phyloP scores from a whole-genome alignment of 2,888 invertebrate genomes.

The Orthonychiurus folsomi region DNA sequence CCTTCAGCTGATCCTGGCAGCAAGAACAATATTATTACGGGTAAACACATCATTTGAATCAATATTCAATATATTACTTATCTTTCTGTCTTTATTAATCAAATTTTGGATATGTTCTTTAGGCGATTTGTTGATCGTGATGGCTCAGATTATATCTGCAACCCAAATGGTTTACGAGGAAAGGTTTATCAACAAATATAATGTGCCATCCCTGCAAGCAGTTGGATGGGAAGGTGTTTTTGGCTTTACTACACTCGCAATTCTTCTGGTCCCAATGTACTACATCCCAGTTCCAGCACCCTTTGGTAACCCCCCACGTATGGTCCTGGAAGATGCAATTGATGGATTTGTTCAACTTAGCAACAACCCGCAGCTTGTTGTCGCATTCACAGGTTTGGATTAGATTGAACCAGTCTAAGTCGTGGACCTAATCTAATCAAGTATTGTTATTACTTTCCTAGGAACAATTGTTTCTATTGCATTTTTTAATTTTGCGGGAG shows the following conservation, averaged over 20 bases:
- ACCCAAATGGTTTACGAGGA: conserved; percentile 93
- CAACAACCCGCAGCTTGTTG: conserved; percentile 54
- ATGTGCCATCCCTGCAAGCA: conserved; percentile 77
- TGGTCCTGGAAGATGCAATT: conserved; percentile 70
- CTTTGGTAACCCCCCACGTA: conserved; percentile 63
- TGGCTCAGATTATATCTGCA: conserved; percentile 67
- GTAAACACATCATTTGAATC: conserved; percentile 14
- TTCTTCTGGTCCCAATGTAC: conserved; percentile 68
- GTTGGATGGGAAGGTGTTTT: conserved; percentile 87
- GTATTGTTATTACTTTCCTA: conserved; percentile 40
- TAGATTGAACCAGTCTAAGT: not conserved
- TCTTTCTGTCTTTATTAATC: not conserved
- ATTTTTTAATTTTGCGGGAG: conserved; percentile 85
- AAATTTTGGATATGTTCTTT: conserved; percentile 25
- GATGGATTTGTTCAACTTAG: conserved; percentile 78
- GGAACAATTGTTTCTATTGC: conserved; percentile 79
- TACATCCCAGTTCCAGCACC: conserved; percentile 65
- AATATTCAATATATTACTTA: not conserved
- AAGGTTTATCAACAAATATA: conserved; percentile 70
- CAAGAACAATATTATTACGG: conserved; percentile 37
- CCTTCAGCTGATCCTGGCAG: conserved; percentile 22
- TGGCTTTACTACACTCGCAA: conserved; percentile 56
- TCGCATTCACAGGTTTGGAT: conserved; percentile 60
- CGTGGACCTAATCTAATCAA: not conserved
- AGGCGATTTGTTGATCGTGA: conserved; percentile 53